Base-by-base conservation (phyloP, 2,888 invertebrate species). In the Nesidiocoris tenuis region DNA sequence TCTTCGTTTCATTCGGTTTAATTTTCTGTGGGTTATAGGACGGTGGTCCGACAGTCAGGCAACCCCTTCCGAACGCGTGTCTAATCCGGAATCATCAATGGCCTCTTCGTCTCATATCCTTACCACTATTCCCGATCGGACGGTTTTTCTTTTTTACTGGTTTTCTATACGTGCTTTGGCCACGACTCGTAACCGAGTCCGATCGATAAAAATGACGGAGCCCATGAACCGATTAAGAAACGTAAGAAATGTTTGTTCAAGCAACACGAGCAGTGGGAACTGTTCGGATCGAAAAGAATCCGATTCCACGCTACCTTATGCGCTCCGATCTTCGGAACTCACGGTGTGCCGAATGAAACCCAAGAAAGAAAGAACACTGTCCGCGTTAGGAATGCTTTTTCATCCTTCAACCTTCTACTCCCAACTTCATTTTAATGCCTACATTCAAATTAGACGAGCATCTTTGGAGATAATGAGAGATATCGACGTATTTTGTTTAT, bases 131-230 rank as follows among this genome's bases (percentile, higher is more conserved):
- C 59, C 59, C 3, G 3, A 59, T 59, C 39, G 16, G 63, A 63
- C 12, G 9, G 17, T 72, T 61, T 72, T 61, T 61, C 39, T 63
- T 54, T 19, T 54, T 21, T 63, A n/a, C 23, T n/a, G 5, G 2
- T 5, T 16, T 18, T 25, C n/a, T 21, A 17, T 39, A 61, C 61
- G 61, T 61, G 61, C 54, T 72, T 54, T 54, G 61, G 72, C 61
- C 25, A 72, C 72, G 63, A 72, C 24, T 72, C 72, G 72, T 61
- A 24, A 71, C 39, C 72, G 72, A 72, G 72, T 72, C 72, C 39
- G 72, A 72, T 72, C 72, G 72, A 56, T 21, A 39, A 72, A 72
- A 72, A 72, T 72, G 72, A 72, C 61, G 18, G 67, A 39, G 65
- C 57, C 19, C 21, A 72, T 61, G 61, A 61, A 61, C 25, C 61